Percentiles rank a stretch among this genome's conserved stretches.
These are phyloP conservation scores for Monodelphis domestica DNA, from an alignment of 2,797 vertebrate genomes.

Conservation along the genomic window DNA sequence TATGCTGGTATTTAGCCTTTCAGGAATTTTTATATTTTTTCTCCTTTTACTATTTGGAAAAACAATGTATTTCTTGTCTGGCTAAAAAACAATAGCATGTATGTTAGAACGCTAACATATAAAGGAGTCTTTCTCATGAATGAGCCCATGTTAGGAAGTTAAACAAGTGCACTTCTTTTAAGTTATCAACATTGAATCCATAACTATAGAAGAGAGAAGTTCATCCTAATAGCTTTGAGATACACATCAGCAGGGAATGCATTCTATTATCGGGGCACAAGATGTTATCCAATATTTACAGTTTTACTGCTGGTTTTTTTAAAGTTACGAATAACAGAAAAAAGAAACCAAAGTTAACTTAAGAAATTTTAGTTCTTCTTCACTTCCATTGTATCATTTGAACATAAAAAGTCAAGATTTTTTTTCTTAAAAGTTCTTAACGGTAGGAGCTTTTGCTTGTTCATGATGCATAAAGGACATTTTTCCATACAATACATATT, in stretches of 20 bases:
- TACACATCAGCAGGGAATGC: conserved; percentile 13
- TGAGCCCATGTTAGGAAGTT: background rate
- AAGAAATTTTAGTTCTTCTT: background rate
- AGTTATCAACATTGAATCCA: background rate
- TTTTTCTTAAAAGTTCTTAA: conserved; percentile 35
- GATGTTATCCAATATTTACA: background rate
- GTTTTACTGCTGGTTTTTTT: conserved; percentile 21
- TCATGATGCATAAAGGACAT: background rate
- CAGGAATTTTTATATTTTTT: conserved; percentile 67
- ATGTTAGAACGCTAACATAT: background rate
- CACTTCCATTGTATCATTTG: conserved; percentile 6
- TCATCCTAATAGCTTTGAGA: conserved; percentile 29
- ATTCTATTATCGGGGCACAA: background rate
- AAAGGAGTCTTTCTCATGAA: background rate
- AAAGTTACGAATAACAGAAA: background rate
- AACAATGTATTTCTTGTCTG: conserved; percentile 22
- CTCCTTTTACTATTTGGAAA: conserved; percentile 13
- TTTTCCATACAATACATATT: background rate
- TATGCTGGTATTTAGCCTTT: conserved; percentile 70
- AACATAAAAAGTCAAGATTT: background rate
- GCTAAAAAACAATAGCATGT: background rate
- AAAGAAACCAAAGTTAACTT: background rate
- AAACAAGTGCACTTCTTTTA: background rate
- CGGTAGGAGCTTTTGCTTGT: conserved; percentile 59
- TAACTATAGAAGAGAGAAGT: background rate